Percentiles rank a stretch among this genome's conserved stretches.
Conservation (phyloP, 2,113 vertebrate genomes). For the Dascyllus trimaculatus region DNA sequence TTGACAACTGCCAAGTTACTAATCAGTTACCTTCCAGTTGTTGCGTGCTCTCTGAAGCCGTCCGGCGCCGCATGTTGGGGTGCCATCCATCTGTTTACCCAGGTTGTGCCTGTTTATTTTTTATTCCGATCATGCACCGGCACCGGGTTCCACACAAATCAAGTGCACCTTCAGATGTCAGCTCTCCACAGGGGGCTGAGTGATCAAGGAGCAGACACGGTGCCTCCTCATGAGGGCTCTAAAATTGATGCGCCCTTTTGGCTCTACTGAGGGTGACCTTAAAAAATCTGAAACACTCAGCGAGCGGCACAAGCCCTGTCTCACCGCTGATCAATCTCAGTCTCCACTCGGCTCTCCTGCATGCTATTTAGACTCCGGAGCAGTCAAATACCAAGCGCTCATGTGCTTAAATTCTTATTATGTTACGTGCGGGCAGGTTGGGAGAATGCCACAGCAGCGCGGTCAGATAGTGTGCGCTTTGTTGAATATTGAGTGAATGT, state of each 20-base stretch:
- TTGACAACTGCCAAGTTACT: constrained; percentile 62
- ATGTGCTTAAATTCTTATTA: constrained; percentile 56
- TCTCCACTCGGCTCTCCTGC: constrained; percentile 56
- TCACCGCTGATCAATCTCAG: constrained; percentile 76
- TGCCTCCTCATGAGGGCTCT: constrained; percentile 78
- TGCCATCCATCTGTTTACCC: constrained; percentile 69
- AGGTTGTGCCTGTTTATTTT: constrained; percentile 66
- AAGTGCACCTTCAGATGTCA: constrained; percentile 79
- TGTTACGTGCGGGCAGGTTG: constrained; percentile 45
- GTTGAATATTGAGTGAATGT: constrained; percentile 63
- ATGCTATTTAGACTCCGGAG: constrained; percentile 49
- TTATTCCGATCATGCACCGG: constrained; percentile 76
- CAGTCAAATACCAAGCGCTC: constrained; percentile 56
- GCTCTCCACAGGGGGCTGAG: constrained; percentile 77
- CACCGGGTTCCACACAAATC: constrained; percentile 79
- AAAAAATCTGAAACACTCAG: constrained; percentile 76
- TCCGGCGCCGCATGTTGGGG: constrained; percentile 46
- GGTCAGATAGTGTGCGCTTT: constrained; percentile 44
- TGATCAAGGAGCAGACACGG: constrained; percentile 74
- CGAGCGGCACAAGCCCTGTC: constrained; percentile 67
- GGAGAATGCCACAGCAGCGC: constrained; percentile 30
- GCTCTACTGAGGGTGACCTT: constrained; percentile 84
- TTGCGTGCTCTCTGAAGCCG: constrained; percentile 41
- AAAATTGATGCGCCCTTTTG: constrained; percentile 87
- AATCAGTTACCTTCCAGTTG: constrained; percentile 62